A percentile compares a stretch with the other conserved stretches of the same genome.
These are phyloP conservation scores for Chironomus striatipennis DNA, from an alignment of 1,140 invertebrate genomes.

Conservation along the genomic window DNA sequence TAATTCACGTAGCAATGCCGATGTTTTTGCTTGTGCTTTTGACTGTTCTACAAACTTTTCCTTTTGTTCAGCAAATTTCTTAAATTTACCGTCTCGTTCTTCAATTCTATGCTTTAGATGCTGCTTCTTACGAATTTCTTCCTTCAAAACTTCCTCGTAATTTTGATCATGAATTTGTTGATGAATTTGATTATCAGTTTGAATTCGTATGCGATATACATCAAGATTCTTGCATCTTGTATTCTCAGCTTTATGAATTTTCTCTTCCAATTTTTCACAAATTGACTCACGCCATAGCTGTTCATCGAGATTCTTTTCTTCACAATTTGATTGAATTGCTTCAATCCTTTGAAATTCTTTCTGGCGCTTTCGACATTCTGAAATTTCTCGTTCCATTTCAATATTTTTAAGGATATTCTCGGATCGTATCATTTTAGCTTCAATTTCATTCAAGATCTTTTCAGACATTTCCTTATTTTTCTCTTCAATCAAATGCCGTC, in stretches of 20 bases:
- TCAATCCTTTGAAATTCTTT: slow-evolving; percentile 35
- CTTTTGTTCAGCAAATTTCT: slow-evolving; percentile 34
- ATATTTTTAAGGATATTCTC: slow-evolving; percentile 32
- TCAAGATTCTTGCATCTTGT: slow-evolving; percentile 33
- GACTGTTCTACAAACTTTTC: slow-evolving; percentile 33
- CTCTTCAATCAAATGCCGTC: slow-evolving; percentile 34
- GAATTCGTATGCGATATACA: slow-evolving; percentile 33
- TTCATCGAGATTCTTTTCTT: slow-evolving; percentile 35
- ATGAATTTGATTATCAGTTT: slow-evolving; percentile 36
- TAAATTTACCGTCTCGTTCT: slow-evolving; percentile 31
- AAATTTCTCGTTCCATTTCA: slow-evolving; percentile 33
- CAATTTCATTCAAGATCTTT: slow-evolving; percentile 31
- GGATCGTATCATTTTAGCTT: slow-evolving; percentile 33
- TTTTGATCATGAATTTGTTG: slow-evolving; percentile 38
- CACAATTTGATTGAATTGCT: slow-evolving; percentile 33
- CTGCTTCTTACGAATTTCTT: slow-evolving; percentile 32
- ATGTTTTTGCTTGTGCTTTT: slow-evolving; percentile 36
- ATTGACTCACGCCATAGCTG: slow-evolving; percentile 34
- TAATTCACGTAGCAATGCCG: slow-evolving; percentile 36
- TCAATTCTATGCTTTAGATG: slow-evolving; percentile 34
- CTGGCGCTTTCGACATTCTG: slow-evolving; percentile 31
- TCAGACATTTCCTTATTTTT: slow-evolving; percentile 34
- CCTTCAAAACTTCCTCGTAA: slow-evolving; percentile 34
- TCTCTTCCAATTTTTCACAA: slow-evolving; percentile 33
- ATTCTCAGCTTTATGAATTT: slow-evolving; percentile 34